These are phyloP conservation scores for Pteria penguin DNA, from an alignment of 2,888 invertebrate genomes.

Conservation along the genomic window DNA sequence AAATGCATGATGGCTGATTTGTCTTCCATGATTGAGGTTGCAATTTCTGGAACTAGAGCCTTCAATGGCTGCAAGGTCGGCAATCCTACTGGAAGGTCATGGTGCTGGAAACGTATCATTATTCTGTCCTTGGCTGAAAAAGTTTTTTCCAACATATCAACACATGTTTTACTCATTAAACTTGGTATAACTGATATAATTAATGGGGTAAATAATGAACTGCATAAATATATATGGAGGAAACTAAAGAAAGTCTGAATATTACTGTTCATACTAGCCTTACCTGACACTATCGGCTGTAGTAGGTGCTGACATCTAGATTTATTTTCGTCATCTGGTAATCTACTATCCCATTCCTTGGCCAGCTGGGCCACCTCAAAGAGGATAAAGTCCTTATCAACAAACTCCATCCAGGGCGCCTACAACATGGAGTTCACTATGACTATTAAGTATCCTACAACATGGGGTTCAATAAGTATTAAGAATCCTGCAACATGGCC, in stretches of 20 bases:
- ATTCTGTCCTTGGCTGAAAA: conserved; percentile 70
- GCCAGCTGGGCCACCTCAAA: conserved; percentile 81
- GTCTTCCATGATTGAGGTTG: conserved; percentile 74
- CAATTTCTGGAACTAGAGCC: conserved; percentile 81
- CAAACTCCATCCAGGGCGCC: conserved; percentile 85
- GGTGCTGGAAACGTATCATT: conserved; percentile 75
- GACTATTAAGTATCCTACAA: no score
- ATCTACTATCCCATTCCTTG: conserved; percentile 61
- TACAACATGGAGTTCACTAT: no score
- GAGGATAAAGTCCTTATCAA: conserved; percentile 84
- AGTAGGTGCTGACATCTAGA: not conserved
- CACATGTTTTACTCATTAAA: no score
- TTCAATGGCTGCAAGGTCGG: conserved; percentile 82
- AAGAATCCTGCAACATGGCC: no score
- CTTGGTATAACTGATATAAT: no score
- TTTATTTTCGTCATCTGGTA: not conserved
- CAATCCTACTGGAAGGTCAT: conserved; percentile 84
- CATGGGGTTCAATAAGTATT: no score
- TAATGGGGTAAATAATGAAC: no score
- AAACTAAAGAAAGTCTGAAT: no score
- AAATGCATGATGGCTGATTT: conserved; percentile 80
- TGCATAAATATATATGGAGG: no score
- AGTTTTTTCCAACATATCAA: no score
- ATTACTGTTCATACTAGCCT: no score
- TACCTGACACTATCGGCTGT: not conserved